Conservation (phyloP, 1,140 invertebrate species). For the Dendroctonus ponderosae region DNA sequence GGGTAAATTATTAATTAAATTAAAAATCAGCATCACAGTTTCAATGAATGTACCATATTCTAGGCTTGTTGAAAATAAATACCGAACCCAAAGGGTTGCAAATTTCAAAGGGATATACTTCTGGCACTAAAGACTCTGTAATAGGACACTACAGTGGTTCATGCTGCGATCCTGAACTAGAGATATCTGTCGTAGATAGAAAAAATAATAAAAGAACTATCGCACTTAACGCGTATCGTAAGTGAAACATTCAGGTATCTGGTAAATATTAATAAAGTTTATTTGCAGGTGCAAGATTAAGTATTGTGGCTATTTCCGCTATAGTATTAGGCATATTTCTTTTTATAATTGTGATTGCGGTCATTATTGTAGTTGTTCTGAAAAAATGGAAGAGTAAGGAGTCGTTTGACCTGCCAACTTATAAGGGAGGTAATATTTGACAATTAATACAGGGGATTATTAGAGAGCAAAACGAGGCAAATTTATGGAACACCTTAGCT, state of each 20-base stretch:
- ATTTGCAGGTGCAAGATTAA: constrained; percentile 39
- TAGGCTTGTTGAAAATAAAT: constrained; percentile 52
- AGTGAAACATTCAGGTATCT: constrained; percentile 18
- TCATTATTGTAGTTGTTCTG: constrained; percentile 45
- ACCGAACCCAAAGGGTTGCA: constrained; percentile 52
- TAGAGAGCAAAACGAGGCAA: constrained; percentile 30
- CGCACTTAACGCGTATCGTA: constrained; percentile 53
- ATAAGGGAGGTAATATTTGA: constrained; percentile 43
- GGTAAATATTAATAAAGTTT: neutral
- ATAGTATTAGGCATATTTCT: constrained; percentile 53
- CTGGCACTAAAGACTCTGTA: constrained; percentile 53
- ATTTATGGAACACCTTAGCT: constrained; percentile 21
- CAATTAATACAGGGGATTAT: constrained; percentile 34
- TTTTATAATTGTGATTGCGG: constrained; percentile 48
- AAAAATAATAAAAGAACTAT: constrained; percentile 47
- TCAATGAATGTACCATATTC: constrained; percentile 2
- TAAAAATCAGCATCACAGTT: neutral
- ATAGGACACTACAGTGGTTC: constrained; percentile 54
- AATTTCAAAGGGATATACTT: constrained; percentile 48
- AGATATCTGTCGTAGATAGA: constrained; percentile 52
- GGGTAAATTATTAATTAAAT: constrained; percentile 42
- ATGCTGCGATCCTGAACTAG: constrained; percentile 53
- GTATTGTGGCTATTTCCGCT: constrained; percentile 53
- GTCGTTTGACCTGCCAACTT: constrained; percentile 49
- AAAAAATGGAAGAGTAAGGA: constrained; percentile 40